These are phyloP conservation scores for Epinotia ramella DNA, from an alignment of 2,888 invertebrate genomes.

Conservation along the genomic window DNA sequence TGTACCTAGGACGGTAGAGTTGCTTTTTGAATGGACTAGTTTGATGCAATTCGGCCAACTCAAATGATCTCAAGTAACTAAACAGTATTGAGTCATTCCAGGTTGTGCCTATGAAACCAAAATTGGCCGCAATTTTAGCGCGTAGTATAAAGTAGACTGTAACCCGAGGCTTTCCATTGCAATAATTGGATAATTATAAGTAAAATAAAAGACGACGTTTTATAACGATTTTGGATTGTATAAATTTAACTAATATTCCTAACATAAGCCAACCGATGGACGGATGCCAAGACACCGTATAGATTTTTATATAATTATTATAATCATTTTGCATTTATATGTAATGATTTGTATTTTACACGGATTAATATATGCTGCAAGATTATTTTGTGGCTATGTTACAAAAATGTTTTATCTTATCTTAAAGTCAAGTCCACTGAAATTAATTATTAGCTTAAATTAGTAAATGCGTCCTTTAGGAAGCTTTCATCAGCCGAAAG, in stretches of 20 bases:
- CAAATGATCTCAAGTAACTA: neutral
- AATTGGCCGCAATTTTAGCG: constrained; percentile 50
- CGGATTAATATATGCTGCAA: constrained; percentile 17
- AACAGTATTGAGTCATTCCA: neutral
- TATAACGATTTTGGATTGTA: constrained; percentile 54
- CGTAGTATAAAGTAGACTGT: constrained; percentile 68
- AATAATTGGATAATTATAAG: constrained; percentile 59
- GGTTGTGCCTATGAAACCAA: constrained; percentile 40
- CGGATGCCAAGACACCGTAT: constrained; percentile 64
- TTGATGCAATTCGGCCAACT: too few species aligned
- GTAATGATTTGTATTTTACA: constrained; percentile 19
- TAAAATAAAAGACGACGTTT: constrained; percentile 64
- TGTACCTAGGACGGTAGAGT: too few species aligned
- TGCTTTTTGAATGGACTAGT: too few species aligned
- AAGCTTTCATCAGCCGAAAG: too few species aligned
- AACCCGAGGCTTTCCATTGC: constrained; percentile 74
- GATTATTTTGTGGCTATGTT: constrained; percentile 16
- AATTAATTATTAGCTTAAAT: neutral
- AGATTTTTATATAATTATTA: constrained; percentile 33
- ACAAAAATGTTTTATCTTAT: constrained; percentile 2
- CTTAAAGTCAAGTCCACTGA: neutral
- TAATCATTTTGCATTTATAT: constrained; percentile 30
- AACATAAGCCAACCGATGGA: constrained; percentile 63
- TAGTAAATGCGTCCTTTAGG: too few species aligned
- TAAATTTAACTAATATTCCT: constrained; percentile 57